A percentile compares a stretch with the other conserved stretches of the same genome.
Conservation (phyloP, 2,113 vertebrate species). For the Synchiropus splendidus region DNA sequence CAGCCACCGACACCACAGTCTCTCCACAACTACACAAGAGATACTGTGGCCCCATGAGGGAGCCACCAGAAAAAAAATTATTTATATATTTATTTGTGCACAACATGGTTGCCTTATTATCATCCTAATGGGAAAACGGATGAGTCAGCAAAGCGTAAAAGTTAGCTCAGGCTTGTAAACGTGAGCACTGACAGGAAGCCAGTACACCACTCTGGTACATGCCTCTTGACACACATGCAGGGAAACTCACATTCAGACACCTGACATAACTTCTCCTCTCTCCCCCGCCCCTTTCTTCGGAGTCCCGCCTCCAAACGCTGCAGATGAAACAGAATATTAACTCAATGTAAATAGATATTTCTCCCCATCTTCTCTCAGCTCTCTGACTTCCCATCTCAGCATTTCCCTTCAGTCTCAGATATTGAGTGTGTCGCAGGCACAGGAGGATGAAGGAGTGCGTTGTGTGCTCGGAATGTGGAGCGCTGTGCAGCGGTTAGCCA, state of each 20-base stretch:
- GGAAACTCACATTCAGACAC: conserved; percentile 3
- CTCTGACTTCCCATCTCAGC: not conserved
- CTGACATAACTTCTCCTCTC: conserved; percentile 9
- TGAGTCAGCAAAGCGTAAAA: too few species aligned
- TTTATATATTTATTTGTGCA: too few species aligned
- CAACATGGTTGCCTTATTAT: too few species aligned
- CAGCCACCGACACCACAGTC: too few species aligned
- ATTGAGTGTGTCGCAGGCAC: conserved; percentile 15
- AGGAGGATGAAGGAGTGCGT: conserved; percentile 21
- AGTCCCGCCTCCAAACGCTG: conserved; percentile 6
- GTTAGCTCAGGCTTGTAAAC: too few species aligned
- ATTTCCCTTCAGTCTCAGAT: conserved; percentile 18
- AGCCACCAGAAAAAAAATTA: too few species aligned
- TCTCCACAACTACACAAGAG: too few species aligned
- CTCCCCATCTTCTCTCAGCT: conserved; percentile 1
- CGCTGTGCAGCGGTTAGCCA: conserved; percentile 32
- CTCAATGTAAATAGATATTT: conserved; percentile 14
- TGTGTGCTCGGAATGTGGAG: conserved; percentile 26
- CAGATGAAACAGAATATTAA: conserved; percentile 45
- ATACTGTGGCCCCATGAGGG: too few species aligned
- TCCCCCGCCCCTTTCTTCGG: conserved; percentile 12
- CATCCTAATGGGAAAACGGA: too few species aligned
- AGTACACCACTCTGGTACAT: too few species aligned
- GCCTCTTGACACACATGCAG: conserved; percentile 9
- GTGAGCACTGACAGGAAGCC: too few species aligned